These are phyloP conservation scores for Proteles cristata DNA, from an alignment of 2,113 vertebrate genomes.

Conservation along the genomic window DNA sequence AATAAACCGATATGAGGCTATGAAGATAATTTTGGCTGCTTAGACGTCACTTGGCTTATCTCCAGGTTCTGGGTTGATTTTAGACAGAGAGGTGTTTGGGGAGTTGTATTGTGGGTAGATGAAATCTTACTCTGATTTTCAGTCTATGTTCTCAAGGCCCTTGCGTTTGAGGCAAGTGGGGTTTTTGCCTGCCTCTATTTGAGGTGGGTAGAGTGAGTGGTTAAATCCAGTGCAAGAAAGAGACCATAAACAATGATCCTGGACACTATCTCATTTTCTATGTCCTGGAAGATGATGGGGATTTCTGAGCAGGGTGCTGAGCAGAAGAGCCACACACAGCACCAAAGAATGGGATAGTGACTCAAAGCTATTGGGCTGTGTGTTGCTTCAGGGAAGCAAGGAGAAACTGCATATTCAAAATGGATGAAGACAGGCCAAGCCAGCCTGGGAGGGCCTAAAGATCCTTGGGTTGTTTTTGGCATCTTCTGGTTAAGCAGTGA, in stretches of 20 bases:
- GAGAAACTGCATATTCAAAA: conserved; percentile 14
- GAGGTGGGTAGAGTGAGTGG: conserved; percentile 32
- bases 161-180: not conserved
- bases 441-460: not conserved
- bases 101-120: conserved; percentile 36
- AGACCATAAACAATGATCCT: not conserved
- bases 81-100: conserved; percentile 46
- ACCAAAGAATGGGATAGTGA: not conserved
- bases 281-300: not conserved
- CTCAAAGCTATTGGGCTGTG: not conserved
- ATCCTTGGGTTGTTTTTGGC: not conserved
- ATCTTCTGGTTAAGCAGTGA: conserved; percentile 9
- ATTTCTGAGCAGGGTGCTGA: not conserved
- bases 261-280: not conserved
- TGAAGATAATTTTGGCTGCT: conserved; percentile 45
- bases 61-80: conserved; percentile 61
- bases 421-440: not conserved
- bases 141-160: conserved; percentile 5
- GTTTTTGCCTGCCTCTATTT: not conserved
- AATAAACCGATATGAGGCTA: conserved; percentile 12
- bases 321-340: not conserved
- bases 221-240: conserved; percentile 16
- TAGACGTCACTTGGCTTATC: not conserved
- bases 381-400: not conserved
- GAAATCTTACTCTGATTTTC: conserved; percentile 17